A percentile compares a stretch with the other conserved stretches of the same genome.
Conservation (phyloP, 1,140 invertebrate species). For the Oncopodura yosiiana region DNA sequence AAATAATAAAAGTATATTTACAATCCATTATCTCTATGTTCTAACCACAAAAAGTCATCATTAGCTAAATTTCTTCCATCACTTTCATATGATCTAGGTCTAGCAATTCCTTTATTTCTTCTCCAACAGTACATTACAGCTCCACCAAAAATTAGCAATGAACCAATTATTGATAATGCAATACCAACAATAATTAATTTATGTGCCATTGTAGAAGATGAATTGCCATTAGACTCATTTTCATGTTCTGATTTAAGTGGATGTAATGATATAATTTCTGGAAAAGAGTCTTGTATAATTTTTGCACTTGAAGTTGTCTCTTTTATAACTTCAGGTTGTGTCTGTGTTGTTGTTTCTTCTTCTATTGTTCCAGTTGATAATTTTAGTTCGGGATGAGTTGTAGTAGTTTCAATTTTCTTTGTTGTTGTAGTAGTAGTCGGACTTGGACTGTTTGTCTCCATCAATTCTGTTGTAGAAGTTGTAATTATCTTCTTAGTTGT, state of each 20-base stretch:
- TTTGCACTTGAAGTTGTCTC: background rate
- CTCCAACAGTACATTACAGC: slow-evolving; percentile 21
- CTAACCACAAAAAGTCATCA: slow-evolving; percentile 28
- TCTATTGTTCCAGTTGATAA: too few species aligned
- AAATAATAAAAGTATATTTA: too few species aligned
- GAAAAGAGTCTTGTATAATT: too few species aligned
- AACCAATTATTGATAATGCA: background rate
- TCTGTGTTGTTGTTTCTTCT: too few species aligned
- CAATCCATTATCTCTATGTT: slow-evolving; percentile 4
- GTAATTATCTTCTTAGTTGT: background rate
- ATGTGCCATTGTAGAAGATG: too few species aligned
- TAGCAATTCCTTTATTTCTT: slow-evolving; percentile 28
- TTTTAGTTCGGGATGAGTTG: background rate
- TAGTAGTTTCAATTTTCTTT: background rate
- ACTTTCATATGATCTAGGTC: slow-evolving; percentile 14
- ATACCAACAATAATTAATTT: slow-evolving; percentile 19
- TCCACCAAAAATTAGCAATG: slow-evolving; percentile 3
- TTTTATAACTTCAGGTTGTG: background rate
- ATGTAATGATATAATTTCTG: too few species aligned
- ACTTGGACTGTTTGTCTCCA: background rate
- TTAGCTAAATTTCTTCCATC: slow-evolving; percentile 25
- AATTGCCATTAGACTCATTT: background rate
- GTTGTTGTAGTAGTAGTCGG: background rate
- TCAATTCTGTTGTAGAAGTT: background rate
- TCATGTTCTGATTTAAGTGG: background rate